Conservation (phyloP, 2,888 invertebrate species). For the Lasioglossum pauxillum region DNA sequence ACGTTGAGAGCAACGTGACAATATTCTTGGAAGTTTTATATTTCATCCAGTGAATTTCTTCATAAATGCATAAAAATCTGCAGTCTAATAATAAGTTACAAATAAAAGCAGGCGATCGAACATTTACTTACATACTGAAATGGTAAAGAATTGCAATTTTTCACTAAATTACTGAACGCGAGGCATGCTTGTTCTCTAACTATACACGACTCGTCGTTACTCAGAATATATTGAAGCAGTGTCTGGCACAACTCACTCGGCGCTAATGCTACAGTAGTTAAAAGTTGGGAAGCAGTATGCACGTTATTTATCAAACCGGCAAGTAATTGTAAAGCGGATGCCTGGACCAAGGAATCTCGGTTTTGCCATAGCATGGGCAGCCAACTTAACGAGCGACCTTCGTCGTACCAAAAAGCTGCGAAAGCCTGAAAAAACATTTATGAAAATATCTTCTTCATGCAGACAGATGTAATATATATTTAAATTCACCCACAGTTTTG, state of each 20-base stretch:
- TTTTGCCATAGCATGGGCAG: conserved; percentile 85
- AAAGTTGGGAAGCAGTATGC: conserved; percentile 78
- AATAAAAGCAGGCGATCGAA: conserved; percentile 52
- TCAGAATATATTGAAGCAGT: conserved; percentile 74
- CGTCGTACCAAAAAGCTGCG: conserved; percentile 79
- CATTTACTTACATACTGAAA: conserved; percentile 78
- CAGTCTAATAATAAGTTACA: no score
- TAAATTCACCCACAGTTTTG: conserved; percentile 80
- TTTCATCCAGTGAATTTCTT: no score
- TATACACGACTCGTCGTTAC: conserved; percentile 85
- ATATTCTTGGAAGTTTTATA: no score
- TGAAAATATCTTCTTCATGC: neutral
- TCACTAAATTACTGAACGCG: conserved; percentile 85
- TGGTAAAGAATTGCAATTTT: conserved; percentile 74
- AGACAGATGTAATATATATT: neutral
- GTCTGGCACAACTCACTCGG: conserved; percentile 78
- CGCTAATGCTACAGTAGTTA: conserved; percentile 75
- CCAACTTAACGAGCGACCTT: conserved; percentile 80
- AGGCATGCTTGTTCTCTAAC: conserved; percentile 86
- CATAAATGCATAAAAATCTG: no score
- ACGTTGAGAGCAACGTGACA: no score
- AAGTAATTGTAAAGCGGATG: conserved; percentile 85
- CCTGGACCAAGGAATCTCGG: conserved; percentile 86
- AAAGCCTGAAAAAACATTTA: conserved; percentile 68
- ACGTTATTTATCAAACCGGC: conserved; percentile 83